These are phyloP conservation scores for Cladopsammia gracilis DNA, from an alignment of 64 coral and sea anemone species.

Conservation along the genomic window DNA sequence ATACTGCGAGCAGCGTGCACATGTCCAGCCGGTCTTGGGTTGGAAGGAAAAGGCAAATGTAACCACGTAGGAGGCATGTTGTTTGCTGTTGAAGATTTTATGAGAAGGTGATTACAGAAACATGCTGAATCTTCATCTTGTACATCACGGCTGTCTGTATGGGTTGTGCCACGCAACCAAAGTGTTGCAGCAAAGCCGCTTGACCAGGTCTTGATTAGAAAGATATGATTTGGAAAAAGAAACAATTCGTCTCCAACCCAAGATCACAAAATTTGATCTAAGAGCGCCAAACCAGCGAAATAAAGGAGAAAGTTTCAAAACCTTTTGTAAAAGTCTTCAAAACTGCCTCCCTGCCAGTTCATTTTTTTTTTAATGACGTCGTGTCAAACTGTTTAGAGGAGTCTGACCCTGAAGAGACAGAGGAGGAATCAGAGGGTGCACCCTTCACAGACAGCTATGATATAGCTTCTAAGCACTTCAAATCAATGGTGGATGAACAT, in stretches of 20 bases:
- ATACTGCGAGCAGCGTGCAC: slow-evolving; percentile 44
- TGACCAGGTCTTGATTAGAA: no score
- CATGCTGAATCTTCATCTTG: background rate
- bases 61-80: slow-evolving; percentile 25
- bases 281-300: slow-evolving; percentile 29
- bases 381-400: slow-evolving; percentile 17
- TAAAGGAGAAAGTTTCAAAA: slow-evolving; percentile 26
- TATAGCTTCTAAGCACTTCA: slow-evolving; percentile 66
- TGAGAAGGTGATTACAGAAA: background rate
- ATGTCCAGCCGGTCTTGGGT: slow-evolving; percentile 40
- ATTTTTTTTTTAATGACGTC: slow-evolving; percentile 67
- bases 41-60: slow-evolving; percentile 43
- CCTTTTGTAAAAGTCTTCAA: slow-evolving; percentile 36
- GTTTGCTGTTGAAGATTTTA: background rate
- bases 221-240: slow-evolving; percentile 24
- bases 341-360: slow-evolving; percentile 54
- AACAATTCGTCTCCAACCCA: slow-evolving; percentile 47
- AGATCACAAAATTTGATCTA: slow-evolving; percentile 66
- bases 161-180: no score
- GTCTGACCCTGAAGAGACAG: slow-evolving; percentile 30
- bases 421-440: slow-evolving; percentile 21
- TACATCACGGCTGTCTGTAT: background rate
- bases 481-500: slow-evolving; percentile 66
- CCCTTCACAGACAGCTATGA: slow-evolving; percentile 68
- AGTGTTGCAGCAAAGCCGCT: no score